A percentile compares a stretch with the other conserved stretches of the same genome.
phyloP scores from a whole-genome alignment of 2,797 vertebrate species.

The Melanotaenia parkinsoni region DNA sequence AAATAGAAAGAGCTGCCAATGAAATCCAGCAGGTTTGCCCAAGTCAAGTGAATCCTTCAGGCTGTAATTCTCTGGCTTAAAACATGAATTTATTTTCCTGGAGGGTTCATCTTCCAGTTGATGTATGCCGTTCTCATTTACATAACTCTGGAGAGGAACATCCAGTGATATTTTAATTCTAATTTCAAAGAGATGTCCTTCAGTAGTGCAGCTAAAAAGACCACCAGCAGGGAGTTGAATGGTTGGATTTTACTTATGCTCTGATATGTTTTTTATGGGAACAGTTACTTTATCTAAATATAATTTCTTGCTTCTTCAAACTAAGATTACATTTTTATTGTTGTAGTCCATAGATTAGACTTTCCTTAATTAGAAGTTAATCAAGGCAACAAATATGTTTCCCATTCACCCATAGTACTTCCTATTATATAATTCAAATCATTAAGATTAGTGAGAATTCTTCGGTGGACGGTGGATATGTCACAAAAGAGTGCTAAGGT shows the following conservation, averaged over 20 bases:
- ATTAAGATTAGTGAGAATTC: no score
- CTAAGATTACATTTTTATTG: no score
- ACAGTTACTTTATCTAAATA: not conserved
- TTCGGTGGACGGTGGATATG: no score
- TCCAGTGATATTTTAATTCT: constrained; percentile 27
- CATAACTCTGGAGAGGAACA: constrained; percentile 44
- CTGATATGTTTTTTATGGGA: not conserved
- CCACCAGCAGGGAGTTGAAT: not conserved
- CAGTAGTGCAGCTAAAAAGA: not conserved
- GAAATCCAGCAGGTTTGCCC: constrained; percentile 47
- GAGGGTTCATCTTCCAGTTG: constrained; percentile 40
- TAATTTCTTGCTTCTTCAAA: not conserved
- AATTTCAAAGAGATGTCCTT: constrained; percentile 35
- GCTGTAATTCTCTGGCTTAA: constrained; percentile 43
- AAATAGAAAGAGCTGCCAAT: constrained; percentile 45
- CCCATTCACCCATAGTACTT: no score
- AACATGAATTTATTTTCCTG: constrained; percentile 43
- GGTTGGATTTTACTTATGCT: not conserved
- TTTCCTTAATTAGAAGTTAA: no score
- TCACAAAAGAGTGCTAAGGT: no score
- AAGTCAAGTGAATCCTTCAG: constrained; percentile 57
- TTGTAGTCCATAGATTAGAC: no score
- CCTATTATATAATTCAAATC: no score
- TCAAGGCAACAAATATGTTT: no score
- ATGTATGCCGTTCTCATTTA: constrained; percentile 41